Base-by-base conservation (phyloP, 2,113 vertebrate species). In the Sapayoa aenigma region DNA sequence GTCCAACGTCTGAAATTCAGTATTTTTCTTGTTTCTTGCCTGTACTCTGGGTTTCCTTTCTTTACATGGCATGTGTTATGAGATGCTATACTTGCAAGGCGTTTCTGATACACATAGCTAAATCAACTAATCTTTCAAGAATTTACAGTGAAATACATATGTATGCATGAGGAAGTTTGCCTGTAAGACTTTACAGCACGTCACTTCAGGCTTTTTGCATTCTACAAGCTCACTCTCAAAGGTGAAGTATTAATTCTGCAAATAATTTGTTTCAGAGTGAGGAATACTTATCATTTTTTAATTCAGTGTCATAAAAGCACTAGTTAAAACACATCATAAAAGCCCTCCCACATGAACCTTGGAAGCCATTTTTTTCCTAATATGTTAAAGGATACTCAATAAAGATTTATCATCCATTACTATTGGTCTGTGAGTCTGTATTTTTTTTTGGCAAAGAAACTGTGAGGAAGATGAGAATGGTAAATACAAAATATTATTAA, bases 391-490 rank as follows among this genome's bases (percentile, higher is more conserved):
- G 5, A 37, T 79, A 83, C 63, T 79, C 30, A 55, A 68, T 33
- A 49, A 78, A 72, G 53, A 66, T 73, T 95, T 85, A 44, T 76
- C 67, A 62, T 79, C 25, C 50, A 49, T 9, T 58, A n/a, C n/a
- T 92, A 79, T 60, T 76, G 23, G 62, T 94, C 58, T 58, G 8
- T 1, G 2, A 78, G 28, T 35, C 37, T 82, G 10, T 87, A 56
- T 93, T 93, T 84, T 79, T 79, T 2, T 85, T 94, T 93, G 87
- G 77, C 89, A 95, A 73, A 73, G n/a, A 95, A 95, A 55, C 7
- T 69, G 37, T 66, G 46, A 79, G 27, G 53, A 69, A 90, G 49
- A 73, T 76, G 53, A 93, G n/a, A 90, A 85, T 63, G 33, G 42
- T 77, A 92, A 76, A 60, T 79, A 47, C 27, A 80, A 31, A 81